Conservation (phyloP, 1,140 invertebrate species). For the Scylla paramamosain region DNA sequence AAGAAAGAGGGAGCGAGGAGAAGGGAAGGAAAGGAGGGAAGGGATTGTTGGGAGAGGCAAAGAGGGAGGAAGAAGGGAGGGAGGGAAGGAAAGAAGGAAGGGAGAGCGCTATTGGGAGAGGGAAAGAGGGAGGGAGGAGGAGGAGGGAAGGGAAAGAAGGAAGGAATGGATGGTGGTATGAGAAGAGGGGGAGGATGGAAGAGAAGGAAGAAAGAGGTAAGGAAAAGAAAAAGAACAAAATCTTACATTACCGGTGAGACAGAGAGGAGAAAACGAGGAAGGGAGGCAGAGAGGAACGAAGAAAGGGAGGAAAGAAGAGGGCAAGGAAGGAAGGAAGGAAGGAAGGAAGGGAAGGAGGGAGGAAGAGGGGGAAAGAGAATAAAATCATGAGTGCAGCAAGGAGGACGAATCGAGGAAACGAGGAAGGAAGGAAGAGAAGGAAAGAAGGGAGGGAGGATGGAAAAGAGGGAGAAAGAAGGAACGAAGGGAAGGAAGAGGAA, state of each 20-base stretch:
- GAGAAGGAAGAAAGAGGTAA: not conserved
- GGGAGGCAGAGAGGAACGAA: not conserved
- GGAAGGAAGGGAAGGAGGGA: too few species aligned
- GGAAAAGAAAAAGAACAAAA: not conserved
- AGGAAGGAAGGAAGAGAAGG: too few species aligned
- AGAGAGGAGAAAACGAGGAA: not conserved
- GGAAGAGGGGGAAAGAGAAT: too few species aligned
- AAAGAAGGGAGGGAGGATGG: too few species aligned
- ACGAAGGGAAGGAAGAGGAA: not conserved
- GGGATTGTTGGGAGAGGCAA: not conserved
- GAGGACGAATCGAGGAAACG: too few species aligned
- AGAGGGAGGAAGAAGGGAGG: not conserved
- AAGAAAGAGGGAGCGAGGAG: too few species aligned
- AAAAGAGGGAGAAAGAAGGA: not conserved
- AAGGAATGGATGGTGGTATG: not conserved
- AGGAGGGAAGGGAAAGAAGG: not conserved
- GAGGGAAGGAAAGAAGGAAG: not conserved
- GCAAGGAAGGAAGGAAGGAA: too few species aligned
- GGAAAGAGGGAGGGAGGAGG: not conserved
- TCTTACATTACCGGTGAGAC: too few species aligned
- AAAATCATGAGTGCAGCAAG: too few species aligned
- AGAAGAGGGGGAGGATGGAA: not conserved
- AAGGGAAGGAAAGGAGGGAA: not conserved
- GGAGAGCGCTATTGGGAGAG: not conserved
- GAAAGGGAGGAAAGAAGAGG: not conserved